Evolutionary conservation across 2,888 invertebrate genomes (phyloP).

Genomic region (Cylloceria caligata): DNA sequence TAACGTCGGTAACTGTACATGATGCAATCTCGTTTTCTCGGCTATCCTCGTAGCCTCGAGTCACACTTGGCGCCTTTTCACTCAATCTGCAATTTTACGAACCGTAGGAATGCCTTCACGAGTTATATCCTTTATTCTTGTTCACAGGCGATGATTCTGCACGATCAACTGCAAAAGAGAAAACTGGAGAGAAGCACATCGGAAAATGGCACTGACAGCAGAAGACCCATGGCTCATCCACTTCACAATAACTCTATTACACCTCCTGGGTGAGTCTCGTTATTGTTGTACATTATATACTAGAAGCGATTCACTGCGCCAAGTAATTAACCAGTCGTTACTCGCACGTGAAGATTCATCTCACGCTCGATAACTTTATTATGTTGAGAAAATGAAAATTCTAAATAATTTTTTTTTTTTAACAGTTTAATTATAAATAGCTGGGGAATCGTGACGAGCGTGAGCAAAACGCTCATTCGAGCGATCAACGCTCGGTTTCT

Average conservation of each 20-base stretch:
- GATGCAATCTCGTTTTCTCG: slow-evolving; percentile 20
- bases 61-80: background rate
- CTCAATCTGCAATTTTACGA: background rate
- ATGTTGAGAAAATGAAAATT: background rate
- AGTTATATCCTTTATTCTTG: slow-evolving; percentile 19
- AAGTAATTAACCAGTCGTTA: slow-evolving; percentile 1
- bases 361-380: background rate
- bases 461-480: background rate
- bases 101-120: background rate
- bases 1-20: slow-evolving; percentile 58
- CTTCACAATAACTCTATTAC: slow-evolving; percentile 80
- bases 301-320: slow-evolving; percentile 1
- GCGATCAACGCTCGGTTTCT: background rate
- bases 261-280: slow-evolving; percentile 79
- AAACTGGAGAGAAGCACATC: slow-evolving; percentile 82
- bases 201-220: slow-evolving; percentile 80
- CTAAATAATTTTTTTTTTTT: background rate
- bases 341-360: background rate
- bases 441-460: background rate
- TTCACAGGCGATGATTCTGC: slow-evolving; percentile 76
- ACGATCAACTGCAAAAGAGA: slow-evolving; percentile 82
- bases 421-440: background rate
- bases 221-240: slow-evolving; percentile 77
- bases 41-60: background rate
- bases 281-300: background rate